These are phyloP conservation scores for Cheirogaleus medius DNA, from an alignment of 2,113 vertebrate species.

Conservation along the genomic window DNA sequence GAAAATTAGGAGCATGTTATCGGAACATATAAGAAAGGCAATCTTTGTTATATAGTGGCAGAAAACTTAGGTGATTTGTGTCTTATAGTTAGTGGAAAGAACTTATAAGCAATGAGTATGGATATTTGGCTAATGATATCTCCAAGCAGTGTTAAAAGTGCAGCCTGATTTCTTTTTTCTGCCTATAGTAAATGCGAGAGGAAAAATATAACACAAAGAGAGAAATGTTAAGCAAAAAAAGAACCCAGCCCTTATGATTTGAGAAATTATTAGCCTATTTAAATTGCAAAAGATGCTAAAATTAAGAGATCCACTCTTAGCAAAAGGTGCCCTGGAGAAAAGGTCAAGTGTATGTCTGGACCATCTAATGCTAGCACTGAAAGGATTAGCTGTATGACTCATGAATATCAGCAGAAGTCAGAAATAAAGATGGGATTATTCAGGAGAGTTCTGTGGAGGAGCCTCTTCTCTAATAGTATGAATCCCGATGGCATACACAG, in stretches of 20 bases:
- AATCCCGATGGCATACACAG: not conserved
- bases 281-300: not conserved
- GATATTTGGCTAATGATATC: not conserved
- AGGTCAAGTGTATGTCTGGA: not conserved
- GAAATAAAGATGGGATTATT: not conserved
- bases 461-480: not conserved
- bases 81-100: not conserved
- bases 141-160: not conserved
- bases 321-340: not conserved
- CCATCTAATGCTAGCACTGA: not conserved
- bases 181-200: not conserved
- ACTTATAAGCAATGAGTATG: not conserved
- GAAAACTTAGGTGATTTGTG: not conserved
- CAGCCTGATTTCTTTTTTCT: not conserved
- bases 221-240: not conserved
- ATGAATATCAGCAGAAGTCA: not conserved
- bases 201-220: not conserved
- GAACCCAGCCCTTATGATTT: not conserved
- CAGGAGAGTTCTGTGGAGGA: not conserved
- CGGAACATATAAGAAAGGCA: not conserved
- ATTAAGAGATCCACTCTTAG: not conserved
- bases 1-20: not conserved
- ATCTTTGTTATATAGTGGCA: not conserved
- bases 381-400: accelerated
- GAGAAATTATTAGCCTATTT: not conserved